A percentile compares a stretch with the other conserved stretches of the same genome.
Conservation (phyloP, 2,888 invertebrate species). For the Boloria euphrosyne region DNA sequence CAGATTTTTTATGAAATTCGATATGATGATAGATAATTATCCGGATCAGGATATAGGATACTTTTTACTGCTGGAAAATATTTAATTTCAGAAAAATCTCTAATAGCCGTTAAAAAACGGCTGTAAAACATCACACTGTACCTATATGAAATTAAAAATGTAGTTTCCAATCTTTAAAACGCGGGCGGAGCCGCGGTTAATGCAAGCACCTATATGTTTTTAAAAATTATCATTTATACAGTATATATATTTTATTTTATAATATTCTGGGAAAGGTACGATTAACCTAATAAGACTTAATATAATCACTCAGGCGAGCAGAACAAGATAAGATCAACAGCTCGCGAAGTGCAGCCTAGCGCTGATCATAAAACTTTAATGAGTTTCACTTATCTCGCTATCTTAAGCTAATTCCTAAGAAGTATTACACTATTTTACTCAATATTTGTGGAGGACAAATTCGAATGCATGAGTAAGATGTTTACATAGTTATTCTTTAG, state of each 20-base stretch:
- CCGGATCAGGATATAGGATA: too few species aligned
- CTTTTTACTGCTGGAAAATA: too few species aligned
- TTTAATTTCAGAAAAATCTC: too few species aligned
- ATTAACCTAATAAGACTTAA: conserved; percentile 24
- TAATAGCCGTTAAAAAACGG: too few species aligned
- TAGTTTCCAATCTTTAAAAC: too few species aligned
- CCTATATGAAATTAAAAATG: too few species aligned
- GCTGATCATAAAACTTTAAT: conserved; percentile 75
- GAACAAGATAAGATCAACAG: conserved; percentile 60
- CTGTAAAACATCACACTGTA: too few species aligned
- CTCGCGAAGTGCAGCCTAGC: conserved; percentile 47
- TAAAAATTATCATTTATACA: background rate
- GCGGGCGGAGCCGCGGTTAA: too few species aligned
- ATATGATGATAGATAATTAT: too few species aligned
- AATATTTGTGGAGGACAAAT: background rate
- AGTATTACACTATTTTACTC: conserved; percentile 39
- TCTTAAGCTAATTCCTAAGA: conserved; percentile 65
- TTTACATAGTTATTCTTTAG: too few species aligned
- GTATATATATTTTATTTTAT: background rate
- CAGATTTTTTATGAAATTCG: too few species aligned
- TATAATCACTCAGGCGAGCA: conserved; percentile 22
- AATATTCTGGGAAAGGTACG: conserved; percentile 1
- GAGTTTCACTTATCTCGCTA: conserved; percentile 75
- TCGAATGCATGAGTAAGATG: background rate
- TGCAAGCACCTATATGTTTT: conserved; percentile 6